Percentiles rank a stretch among this genome's conserved stretches.
These are phyloP conservation scores for Trissolcus japonicus DNA, from an alignment of 2,888 invertebrate genomes.

Conservation along the genomic window DNA sequence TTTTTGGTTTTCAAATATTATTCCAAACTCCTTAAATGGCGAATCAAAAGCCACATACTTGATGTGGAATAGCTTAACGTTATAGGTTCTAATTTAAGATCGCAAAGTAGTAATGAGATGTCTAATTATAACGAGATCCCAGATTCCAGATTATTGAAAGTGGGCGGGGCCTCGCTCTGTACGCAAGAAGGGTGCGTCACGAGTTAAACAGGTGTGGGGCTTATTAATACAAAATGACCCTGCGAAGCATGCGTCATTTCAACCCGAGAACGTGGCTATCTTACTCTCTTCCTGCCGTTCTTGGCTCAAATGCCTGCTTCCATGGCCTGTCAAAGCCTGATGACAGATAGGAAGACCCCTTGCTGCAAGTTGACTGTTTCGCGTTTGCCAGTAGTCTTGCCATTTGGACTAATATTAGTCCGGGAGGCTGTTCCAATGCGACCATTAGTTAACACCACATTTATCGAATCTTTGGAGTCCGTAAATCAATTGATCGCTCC, in stretches of 20 bases:
- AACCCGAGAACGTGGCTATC: constrained; percentile 29
- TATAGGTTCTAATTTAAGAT: constrained; percentile 58
- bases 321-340: constrained; percentile 58
- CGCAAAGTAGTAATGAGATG: constrained; percentile 37
- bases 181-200: constrained; percentile 46
- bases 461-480: neutral
- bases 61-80: constrained; percentile 27
- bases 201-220: constrained; percentile 71
- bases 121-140: constrained; percentile 72
- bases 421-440: constrained; percentile 14
- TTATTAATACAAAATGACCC: constrained; percentile 69
- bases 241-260: constrained; percentile 56
- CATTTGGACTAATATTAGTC: constrained; percentile 60
- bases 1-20: too few relatives aligned
- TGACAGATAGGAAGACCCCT: constrained; percentile 61
- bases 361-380: constrained; percentile 49
- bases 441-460: constrained; percentile 32
- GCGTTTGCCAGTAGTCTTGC: constrained; percentile 62
- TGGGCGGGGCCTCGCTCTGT: constrained; percentile 62
- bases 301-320: constrained; percentile 63
- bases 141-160: constrained; percentile 75
- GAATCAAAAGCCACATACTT: too few relatives aligned
- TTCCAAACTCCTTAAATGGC: too few relatives aligned
- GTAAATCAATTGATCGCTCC: constrained; percentile 9
- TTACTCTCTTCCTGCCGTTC: constrained; percentile 55